Evolutionary conservation across 2,113 vertebrate genomes (phyloP), one percentile per base, ranked within the genome.

Genomic region (Callionymus lyra): DNA sequence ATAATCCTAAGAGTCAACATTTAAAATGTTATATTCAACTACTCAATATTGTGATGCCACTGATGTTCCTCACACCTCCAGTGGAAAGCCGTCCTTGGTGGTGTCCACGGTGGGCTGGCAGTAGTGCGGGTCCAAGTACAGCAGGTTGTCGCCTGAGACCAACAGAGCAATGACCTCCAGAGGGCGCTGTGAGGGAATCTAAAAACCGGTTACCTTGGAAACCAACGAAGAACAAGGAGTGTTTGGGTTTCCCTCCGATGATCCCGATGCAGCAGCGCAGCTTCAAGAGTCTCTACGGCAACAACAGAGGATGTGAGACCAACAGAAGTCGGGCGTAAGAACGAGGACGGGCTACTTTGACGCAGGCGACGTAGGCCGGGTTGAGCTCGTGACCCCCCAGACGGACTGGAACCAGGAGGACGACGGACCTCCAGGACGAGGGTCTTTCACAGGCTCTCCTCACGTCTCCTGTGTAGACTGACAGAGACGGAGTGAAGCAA

Each of bases 51-150:
- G n/a, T n/a, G n/a, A n/a, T n/a, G n/a, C n/a, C n/a, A n/a, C n/a
- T n/a, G n/a, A n/a, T n/a, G n/a, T n/a, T 49, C 18, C 19, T 49
- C 61, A 47, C 64, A 91, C 91, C 87, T 90, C 88, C 34, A 93
- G 42, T 6, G 87, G 83, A 59, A 93, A 91, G 76, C 79, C 53
- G 2, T 81, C 55, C 49, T 81, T 84, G 13, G 62, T 77, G 41
- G 83, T 68, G 6, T 93, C 87, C 49, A 93, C 87, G 2, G 80
- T 66, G n/a, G 84, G 56, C 79, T 92, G 92, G 77, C 89, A 91
- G 82, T 91, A 90, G 69, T 94, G 92, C 16, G 92, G 91, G 56
- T 95, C 92, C 77, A 95, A 70, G 75, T 92, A 93, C 39, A 95
- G 74, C 62, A 95, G 70, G 48, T 88, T 72, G 41, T 93, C 86